These are phyloP conservation scores for Cheirogaleus medius DNA, from an alignment of 2,113 vertebrate species.

Conservation along the genomic window DNA sequence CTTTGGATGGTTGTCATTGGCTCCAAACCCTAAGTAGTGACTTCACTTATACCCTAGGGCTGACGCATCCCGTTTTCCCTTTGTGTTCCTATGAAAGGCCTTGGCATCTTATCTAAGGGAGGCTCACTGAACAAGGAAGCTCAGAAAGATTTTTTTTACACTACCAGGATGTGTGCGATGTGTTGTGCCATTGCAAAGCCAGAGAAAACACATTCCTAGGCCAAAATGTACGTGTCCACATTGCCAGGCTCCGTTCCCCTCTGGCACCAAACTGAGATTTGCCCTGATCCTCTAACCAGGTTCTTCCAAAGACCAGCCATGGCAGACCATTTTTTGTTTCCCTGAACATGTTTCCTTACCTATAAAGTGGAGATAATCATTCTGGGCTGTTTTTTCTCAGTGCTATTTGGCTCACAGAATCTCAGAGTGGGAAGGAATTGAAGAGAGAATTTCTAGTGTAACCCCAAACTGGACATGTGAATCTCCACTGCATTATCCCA, in stretches of 20 bases:
- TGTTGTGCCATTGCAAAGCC: background rate
- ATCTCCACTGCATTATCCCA: background rate
- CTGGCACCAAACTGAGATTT: background rate
- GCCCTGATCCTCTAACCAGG: no score
- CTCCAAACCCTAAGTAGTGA: background rate
- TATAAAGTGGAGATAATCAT: background rate
- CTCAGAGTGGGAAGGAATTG: background rate
- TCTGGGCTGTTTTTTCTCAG: background rate
- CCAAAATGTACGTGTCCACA: background rate
- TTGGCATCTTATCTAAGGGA: background rate
- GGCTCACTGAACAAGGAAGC: background rate
- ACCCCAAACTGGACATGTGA: background rate
- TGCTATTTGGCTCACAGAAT: background rate
- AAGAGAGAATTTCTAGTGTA: background rate
- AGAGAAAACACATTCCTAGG: background rate
- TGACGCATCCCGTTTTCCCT: background rate
- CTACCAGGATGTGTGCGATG: background rate
- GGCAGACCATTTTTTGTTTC: background rate
- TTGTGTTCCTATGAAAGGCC: background rate
- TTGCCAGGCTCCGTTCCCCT: background rate
- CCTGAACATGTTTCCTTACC: background rate
- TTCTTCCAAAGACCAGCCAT: background rate
- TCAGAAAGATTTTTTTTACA: background rate
- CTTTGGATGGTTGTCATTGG: conserved; percentile 16
- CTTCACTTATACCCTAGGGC: background rate